Evolutionary conservation across 2,888 invertebrate species (phyloP).

Genomic region (Balanococcus diminutus): DNA sequence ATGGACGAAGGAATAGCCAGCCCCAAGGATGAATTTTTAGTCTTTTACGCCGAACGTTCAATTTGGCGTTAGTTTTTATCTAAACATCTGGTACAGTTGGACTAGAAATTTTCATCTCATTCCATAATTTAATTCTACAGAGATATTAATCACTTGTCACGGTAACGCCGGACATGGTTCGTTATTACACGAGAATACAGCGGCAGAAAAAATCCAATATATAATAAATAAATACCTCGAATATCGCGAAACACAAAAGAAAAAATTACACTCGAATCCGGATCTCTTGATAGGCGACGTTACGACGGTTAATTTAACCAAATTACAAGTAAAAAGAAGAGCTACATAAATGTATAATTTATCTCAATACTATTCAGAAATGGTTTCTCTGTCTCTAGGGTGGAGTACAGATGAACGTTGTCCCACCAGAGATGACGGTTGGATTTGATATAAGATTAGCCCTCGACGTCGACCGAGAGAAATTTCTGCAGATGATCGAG

Average conservation of each 20-base stretch:
- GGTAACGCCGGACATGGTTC: slow-evolving; percentile 92
- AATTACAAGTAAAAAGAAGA: slow-evolving; percentile 68
- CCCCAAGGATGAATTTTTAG: slow-evolving; percentile 69
- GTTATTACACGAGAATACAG: slow-evolving; percentile 77
- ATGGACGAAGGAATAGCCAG: slow-evolving; percentile 86
- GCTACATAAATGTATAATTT: not conserved
- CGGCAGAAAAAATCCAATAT: slow-evolving; percentile 79
- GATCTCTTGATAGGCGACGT: slow-evolving; percentile 80
- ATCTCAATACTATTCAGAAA: not conserved
- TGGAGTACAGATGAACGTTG: slow-evolving; percentile 88
- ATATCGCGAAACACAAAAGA: slow-evolving; percentile 71
- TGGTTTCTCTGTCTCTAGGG: too few relatives aligned
- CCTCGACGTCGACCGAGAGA: slow-evolving; percentile 67
- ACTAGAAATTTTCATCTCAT: not conserved
- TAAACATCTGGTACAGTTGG: too few relatives aligned
- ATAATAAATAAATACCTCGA: slow-evolving; percentile 78
- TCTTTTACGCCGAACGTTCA: slow-evolving; percentile 78
- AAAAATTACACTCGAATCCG: slow-evolving; percentile 70
- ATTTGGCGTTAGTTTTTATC: slow-evolving; percentile 77
- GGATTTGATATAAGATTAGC: slow-evolving; percentile 78
- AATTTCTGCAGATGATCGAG: slow-evolving; percentile 71
- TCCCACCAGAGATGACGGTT: slow-evolving; percentile 80
- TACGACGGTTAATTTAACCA: slow-evolving; percentile 83
- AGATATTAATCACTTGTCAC: slow-evolving; percentile 45
- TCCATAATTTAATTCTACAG: not conserved